Conservation (phyloP, 1,140 invertebrate species). For the Aphidius gifuensis region DNA sequence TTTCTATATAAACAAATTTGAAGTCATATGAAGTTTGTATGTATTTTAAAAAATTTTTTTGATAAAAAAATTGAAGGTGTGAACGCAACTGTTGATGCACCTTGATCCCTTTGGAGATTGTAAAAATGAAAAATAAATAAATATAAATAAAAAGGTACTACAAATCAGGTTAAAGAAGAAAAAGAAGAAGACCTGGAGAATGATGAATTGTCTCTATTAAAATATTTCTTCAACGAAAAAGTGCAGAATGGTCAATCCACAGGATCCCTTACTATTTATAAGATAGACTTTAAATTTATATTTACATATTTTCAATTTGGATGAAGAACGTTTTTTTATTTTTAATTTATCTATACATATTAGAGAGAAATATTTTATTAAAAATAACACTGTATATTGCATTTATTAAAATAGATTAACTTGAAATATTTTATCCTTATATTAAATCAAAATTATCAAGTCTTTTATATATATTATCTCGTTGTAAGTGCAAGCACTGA, state of each 20-base stretch:
- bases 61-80: not conserved
- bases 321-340: slow-evolving; percentile 44
- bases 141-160: not conserved
- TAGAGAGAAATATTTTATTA: not conserved
- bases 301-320: slow-evolving; percentile 58
- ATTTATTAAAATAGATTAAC: too few relatives aligned
- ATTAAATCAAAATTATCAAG: too few relatives aligned
- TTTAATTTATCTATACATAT: not conserved
- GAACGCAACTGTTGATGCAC: not conserved
- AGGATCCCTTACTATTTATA: slow-evolving; percentile 8
- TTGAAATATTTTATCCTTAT: too few relatives aligned
- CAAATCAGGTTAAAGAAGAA: slow-evolving; percentile 2
- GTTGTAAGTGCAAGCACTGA: too few relatives aligned
- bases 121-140: slow-evolving; percentile 2
- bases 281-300: slow-evolving; percentile 42
- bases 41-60: too few relatives aligned
- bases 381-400: too few relatives aligned
- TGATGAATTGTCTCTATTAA: slow-evolving; percentile 59
- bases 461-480: too few relatives aligned
- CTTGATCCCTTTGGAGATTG: too few relatives aligned
- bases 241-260: slow-evolving; percentile 46
- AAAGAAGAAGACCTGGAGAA: slow-evolving; percentile 37
- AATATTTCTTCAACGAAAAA: slow-evolving; percentile 56
- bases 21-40: too few relatives aligned
- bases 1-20: too few relatives aligned